Evolutionary conservation across 2,888 invertebrate genomes (phyloP).

Genomic region (Halictus quadricinctus): DNA sequence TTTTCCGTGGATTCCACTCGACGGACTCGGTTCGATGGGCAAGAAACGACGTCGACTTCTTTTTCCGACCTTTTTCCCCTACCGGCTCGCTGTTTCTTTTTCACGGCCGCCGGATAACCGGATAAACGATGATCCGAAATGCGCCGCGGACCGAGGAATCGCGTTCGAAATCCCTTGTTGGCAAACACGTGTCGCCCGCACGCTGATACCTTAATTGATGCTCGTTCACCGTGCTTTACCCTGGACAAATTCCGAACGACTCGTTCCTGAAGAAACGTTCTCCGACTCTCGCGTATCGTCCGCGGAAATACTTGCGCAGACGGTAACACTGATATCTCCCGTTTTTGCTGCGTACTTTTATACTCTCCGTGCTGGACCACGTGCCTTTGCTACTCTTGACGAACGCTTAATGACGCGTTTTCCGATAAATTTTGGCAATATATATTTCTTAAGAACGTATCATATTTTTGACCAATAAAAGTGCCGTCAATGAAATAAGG

Average conservation of each 20-base stretch:
- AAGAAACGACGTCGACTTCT: conserved; percentile 16
- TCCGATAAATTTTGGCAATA: too few relatives aligned
- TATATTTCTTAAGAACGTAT: too few relatives aligned
- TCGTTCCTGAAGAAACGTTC: too few relatives aligned
- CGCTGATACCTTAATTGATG: not conserved
- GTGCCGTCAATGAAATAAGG: too few relatives aligned
- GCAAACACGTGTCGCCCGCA: not conserved
- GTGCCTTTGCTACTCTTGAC: too few relatives aligned
- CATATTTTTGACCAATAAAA: too few relatives aligned
- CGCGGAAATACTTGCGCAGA: too few relatives aligned
- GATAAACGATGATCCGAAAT: conserved; percentile 22
- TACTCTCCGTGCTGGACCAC: too few relatives aligned
- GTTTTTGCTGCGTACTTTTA: too few relatives aligned
- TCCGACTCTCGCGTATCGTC: too few relatives aligned
- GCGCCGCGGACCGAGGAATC: not conserved
- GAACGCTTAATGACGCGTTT: too few relatives aligned
- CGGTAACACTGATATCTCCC: too few relatives aligned
- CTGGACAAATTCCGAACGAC: not conserved
- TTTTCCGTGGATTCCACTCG: conserved; percentile 15
- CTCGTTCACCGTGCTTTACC: not conserved
- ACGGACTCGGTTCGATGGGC: conserved; percentile 11
- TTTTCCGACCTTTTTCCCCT: not conserved
- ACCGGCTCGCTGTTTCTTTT: not conserved
- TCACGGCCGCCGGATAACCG: conserved; percentile 9
- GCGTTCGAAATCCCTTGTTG: not conserved